Base-by-base conservation (phyloP, 1,140 invertebrate genomes). In the Drosophila funebris region DNA sequence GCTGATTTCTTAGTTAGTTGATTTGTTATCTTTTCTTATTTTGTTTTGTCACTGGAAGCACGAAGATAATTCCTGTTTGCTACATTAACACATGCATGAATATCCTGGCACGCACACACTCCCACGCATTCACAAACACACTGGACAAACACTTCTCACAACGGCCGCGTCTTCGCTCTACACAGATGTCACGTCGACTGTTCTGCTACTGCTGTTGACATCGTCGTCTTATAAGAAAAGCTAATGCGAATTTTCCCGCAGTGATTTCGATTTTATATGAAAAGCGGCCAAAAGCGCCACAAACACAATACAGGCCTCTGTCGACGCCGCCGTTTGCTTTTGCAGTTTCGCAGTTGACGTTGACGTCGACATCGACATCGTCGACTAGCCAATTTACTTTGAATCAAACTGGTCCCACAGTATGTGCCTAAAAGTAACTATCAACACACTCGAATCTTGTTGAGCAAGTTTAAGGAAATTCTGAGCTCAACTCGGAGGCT, bases 191-290 rank as follows among this genome's bases (percentile, higher is more conserved):
- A 76, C 68, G 62, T 63, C 50, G 56, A 76, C 67, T 69, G 69
- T 63, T 50, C 44, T 43, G 73, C 69, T 57, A 60, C 66, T 63
- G 74, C 73, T 68, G 87, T 82, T 90, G 90, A 91, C 90, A 91
- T 91, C 90, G 87, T 91, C 90, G 83, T 77, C 85, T 84, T 83
- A 87, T 89, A 79, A 61, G 77, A 91, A 91, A 88, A 91, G 90
- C 90, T 91, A 91, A 91, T 91, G 90, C 90, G 90, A 91, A 85
- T 91, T 91, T 90, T 84, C 80, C 83, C 90, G 83, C 56, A 77
- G 73, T 62, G 90, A 73, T 76, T 91, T 84, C 73, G 90, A 88
- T 88, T 91, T 91, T 91, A 91, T 91, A 91, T 90, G 84, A 88
- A 88, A 84, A 88, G 66, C 76, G 63, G 46, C 74, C 62, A 67